Percentiles rank a stretch among this genome's conserved stretches.
Evolutionary conservation across 2,888 invertebrate genomes (phyloP).

Genomic region (Standfussiana lucernea): DNA sequence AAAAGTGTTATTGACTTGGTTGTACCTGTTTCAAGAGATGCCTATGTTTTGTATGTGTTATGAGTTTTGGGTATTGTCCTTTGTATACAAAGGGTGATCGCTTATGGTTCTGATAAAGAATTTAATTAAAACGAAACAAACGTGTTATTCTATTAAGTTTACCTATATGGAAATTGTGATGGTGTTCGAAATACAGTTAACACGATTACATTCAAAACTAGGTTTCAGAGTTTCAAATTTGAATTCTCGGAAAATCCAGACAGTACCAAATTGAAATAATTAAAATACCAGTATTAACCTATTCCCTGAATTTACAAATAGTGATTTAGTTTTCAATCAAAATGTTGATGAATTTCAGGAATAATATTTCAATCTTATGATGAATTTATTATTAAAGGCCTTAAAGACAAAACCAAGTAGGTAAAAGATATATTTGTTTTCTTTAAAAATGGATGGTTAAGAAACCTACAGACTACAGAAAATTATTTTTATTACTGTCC

Average conservation of each 20-base stretch:
- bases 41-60: constrained; percentile 6
- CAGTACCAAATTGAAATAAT: not conserved
- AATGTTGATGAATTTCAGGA: constrained; percentile 8
- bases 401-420: too few relatives aligned
- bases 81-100: not conserved
- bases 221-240: not conserved
- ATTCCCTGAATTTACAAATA: not conserved
- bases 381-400: not conserved
- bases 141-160: not conserved
- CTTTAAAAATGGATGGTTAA: not conserved
- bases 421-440: not conserved
- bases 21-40: constrained; percentile 14
- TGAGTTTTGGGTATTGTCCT: not conserved
- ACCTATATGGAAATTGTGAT: not conserved
- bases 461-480: not conserved
- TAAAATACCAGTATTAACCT: constrained; percentile 8
- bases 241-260: not conserved
- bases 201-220: not conserved
- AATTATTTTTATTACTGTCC: not conserved
- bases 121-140: not conserved
- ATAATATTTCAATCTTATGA: not conserved
- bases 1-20: constrained; percentile 37
- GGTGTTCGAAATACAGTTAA: not conserved
- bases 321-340: not conserved
- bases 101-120: not conserved